Evolutionary conservation across 2,797 vertebrate genomes (phyloP), one percentile per base, ranked within the genome.

Genomic region (Erpetoichthys calabaricus): DNA sequence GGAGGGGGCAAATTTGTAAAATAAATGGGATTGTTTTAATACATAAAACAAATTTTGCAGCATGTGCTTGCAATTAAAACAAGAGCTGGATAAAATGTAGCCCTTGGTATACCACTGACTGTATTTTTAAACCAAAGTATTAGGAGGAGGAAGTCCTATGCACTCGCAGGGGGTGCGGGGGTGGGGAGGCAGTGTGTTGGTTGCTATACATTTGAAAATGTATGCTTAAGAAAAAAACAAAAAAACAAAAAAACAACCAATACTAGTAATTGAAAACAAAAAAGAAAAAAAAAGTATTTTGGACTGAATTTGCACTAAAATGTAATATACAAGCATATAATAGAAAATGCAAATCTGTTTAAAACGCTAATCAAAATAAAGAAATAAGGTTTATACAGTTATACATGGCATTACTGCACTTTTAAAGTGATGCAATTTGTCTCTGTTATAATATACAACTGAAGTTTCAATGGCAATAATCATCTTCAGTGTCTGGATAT

Each of bases 391-490:
- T 82, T 82, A 80, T 80, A 77, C 80, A 86, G 77, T 81, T 84
- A 82, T 64, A 65, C 77, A 81, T 85, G 83, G 81, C 84, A 82
- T 86, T 83, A 85, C 83, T 87, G 82, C 88, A 86, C 78, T 84
- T 84, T 75, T 83, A 80, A 77, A 76, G 83, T 79, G 78, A 87
- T 86, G 80, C 79, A 80, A 77, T 87, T 88, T 84, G 82, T 83
- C 25, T 82, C 82, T 88, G 79, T 86, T 85, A 80, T 89, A 80
- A 83, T 84, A 80, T 84, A 87, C 87, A 84, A 86, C 80, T 90
- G 83, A 87, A 89, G 82, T 89, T 90, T 93, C 83, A 86, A 86
- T 91, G 89, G 89, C 92, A 94, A 95, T 94, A 78, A 78, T 80
- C 91, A 94, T 89, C 85, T 86, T 91, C 89, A 88, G 93, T 86